phyloP scores from a whole-genome alignment of 2,888 invertebrate species.

The Caenorhabditis imperialis region DNA sequence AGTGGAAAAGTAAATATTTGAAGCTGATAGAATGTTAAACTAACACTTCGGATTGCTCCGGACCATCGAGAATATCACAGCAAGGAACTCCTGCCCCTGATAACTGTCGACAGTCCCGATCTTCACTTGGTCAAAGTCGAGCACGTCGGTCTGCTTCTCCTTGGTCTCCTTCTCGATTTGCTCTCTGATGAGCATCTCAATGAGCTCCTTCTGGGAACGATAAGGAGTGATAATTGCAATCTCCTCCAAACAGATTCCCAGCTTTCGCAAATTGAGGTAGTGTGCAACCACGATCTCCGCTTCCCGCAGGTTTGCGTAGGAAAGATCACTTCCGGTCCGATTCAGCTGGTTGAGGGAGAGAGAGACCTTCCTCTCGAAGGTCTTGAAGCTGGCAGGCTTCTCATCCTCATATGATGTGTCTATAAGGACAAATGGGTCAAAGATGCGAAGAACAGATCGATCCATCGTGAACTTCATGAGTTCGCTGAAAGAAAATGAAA shows the following conservation, averaged over 20 bases:
- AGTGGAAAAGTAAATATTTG: no score
- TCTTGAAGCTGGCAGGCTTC: no score
- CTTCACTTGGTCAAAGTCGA: background rate
- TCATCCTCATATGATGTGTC: no score
- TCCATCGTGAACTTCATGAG: no score
- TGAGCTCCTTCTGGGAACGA: background rate
- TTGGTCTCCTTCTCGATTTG: background rate
- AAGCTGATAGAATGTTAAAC: no score
- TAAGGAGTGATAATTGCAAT: conserved; percentile 38
- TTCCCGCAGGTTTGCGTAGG: background rate
- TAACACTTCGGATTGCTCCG: conserved; percentile 21
- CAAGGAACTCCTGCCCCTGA: conserved; percentile 38
- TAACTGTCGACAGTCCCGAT: conserved; percentile 30
- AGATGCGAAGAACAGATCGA: no score
- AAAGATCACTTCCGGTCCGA: no score
- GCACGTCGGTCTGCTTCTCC: background rate
- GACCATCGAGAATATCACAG: conserved; percentile 34
- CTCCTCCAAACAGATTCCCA: background rate
- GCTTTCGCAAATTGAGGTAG: background rate
- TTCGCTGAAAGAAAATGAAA: no score
- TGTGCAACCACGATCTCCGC: conserved; percentile 2
- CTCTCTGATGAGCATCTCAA: background rate
- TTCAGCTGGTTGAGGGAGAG: no score
- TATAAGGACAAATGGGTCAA: no score
- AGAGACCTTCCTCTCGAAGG: no score